Percentiles rank a stretch among this genome's conserved stretches.
These are phyloP conservation scores for Lasioglossum villosulum DNA, from an alignment of 2,888 invertebrate species.

Conservation along the genomic window DNA sequence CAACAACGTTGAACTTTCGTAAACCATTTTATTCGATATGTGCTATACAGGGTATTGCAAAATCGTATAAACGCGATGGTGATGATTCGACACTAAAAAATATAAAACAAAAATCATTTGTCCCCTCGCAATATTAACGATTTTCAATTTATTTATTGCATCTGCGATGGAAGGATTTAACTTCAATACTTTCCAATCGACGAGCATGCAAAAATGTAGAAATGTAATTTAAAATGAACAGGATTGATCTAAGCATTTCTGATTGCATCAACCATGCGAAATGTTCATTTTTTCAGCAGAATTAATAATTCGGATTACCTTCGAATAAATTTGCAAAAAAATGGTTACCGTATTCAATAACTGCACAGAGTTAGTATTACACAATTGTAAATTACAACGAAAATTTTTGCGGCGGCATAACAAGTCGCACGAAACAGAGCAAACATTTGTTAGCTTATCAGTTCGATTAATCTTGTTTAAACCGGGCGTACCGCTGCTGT, in stretches of 20 bases:
- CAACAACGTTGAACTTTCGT: no score
- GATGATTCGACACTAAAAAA: no score
- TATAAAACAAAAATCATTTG: no score
- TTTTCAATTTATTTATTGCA: no score
- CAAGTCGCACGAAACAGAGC: background rate
- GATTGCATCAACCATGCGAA: background rate
- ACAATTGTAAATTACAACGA: background rate
- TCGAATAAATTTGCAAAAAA: background rate
- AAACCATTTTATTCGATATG: no score
- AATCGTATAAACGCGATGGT: no score
- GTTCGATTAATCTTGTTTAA: slow-evolving; percentile 4
- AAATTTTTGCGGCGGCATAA: background rate
- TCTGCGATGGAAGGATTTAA: no score
- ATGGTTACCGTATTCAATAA: background rate
- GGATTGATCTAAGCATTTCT: background rate
- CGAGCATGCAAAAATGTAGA: background rate
- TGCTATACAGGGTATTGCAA: no score
- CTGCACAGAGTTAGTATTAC: background rate
- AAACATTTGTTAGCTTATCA: background rate
- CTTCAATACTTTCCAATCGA: background rate
- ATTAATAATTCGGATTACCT: background rate
- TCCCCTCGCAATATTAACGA: no score
- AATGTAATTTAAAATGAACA: background rate
- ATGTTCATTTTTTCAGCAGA: background rate
- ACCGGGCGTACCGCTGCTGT: background rate